Conservation (phyloP, 2,113 vertebrate genomes). For the Gorsachius goisagi region DNA sequence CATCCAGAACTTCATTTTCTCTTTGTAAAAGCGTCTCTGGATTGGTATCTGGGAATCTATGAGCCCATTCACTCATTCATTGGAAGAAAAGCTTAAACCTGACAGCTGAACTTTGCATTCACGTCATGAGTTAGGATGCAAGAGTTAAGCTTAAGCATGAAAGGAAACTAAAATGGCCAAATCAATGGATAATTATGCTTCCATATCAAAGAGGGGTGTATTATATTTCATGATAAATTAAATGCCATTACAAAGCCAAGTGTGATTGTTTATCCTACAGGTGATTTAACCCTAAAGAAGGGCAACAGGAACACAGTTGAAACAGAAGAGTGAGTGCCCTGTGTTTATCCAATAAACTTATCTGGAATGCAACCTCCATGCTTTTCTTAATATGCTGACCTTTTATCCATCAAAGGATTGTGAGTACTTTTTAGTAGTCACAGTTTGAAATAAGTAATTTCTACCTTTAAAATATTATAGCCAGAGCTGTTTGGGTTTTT, state of each 20-base stretch:
- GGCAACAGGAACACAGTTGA: neutral
- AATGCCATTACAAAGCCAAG: neutral
- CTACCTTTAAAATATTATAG: neutral
- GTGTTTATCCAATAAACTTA: neutral
- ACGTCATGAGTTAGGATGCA: neutral
- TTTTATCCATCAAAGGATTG: neutral
- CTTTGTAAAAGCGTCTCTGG: neutral
- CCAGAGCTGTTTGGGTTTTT: too few relatives aligned
- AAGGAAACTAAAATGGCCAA: neutral
- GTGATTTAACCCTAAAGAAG: neutral
- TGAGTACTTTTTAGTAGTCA: neutral
- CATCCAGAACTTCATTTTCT: neutral
- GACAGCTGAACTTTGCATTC: neutral
- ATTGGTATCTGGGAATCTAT: neutral
- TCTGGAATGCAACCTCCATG: accelerated
- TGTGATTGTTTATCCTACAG: neutral
- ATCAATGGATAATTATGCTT: neutral
- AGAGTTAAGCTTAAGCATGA: neutral
- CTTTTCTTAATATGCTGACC: neutral
- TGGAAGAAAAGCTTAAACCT: neutral
- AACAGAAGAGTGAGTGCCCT: neutral
- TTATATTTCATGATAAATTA: neutral
- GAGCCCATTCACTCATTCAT: neutral
- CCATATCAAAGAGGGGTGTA: neutral
- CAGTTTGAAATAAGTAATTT: neutral